These are phyloP conservation scores for Neoarius graeffei DNA, from an alignment of 2,113 vertebrate genomes.

Conservation along the genomic window DNA sequence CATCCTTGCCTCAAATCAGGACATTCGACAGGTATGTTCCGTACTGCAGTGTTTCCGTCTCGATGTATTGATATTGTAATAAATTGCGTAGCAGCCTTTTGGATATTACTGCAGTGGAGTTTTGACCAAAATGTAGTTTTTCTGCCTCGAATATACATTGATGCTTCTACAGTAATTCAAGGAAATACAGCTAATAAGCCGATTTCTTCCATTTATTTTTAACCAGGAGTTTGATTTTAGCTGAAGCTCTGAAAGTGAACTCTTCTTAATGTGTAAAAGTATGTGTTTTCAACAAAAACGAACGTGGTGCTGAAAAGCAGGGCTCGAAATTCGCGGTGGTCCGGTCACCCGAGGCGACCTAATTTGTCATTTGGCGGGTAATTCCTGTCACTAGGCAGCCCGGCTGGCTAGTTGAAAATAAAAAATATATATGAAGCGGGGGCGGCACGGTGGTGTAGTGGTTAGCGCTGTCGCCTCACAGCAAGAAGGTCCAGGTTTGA, in stretches of 20 bases:
- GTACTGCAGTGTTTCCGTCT: not conserved
- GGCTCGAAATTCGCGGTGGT: too few species aligned
- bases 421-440: too few species aligned
- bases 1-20: constrained; percentile 94
- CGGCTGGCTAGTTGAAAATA: too few species aligned
- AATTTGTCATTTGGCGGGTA: too few species aligned
- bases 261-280: not conserved
- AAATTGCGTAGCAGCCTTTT: too few species aligned
- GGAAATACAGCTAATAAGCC: not conserved
- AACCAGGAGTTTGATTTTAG: not conserved
- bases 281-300: not conserved
- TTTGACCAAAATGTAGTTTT: not conserved
- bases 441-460: too few species aligned
- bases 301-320: too few species aligned
- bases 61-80: not conserved
- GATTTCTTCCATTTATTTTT: not conserved
- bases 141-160: not conserved
- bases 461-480: too few species aligned
- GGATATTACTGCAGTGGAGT: not conserved
- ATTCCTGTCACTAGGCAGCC: too few species aligned
- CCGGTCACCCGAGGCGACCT: too few species aligned
- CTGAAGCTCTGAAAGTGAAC: not conserved
- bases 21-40: constrained; percentile 88
- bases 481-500: too few species aligned
- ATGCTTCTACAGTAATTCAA: too few species aligned